Evolutionary conservation across 2,888 invertebrate species (phyloP), one percentile per base, ranked within the genome.

Genomic region (Stenodema calcarata): DNA sequence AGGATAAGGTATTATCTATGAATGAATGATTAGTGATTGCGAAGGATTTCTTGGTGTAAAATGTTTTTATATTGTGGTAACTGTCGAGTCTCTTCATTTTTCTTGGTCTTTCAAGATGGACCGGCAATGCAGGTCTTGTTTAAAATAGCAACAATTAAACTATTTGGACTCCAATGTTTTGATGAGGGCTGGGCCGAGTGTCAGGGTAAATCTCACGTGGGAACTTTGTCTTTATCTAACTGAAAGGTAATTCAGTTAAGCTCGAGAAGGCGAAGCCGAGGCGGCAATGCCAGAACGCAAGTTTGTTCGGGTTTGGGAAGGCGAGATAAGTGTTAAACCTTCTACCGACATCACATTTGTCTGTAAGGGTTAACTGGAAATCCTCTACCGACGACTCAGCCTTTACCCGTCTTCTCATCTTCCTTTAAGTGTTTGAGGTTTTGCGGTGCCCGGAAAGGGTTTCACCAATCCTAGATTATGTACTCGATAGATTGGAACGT

Each of bases 221-320:
- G 78, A 78, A 78, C 41, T 44, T 76, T 78, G 78, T 44, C 78
- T 78, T 30, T 78, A 78, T 78, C 78, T 18, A 41, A 78, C 78
- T 78, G 23, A 78, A 44, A n/a, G n/a, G 78, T 78, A 78, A 78
- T 78, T 78, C 78, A 23, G 44, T 44, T 44, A 78, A 78, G 44
- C 44, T 42, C 41, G 6, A 42, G 42, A 62, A 62, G 54, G 54
- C 76, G 42, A n/a, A 4, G 73, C 11, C 11, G 78, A 23, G 9
- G 3, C 62, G 50, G 41, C 12, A 78, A 44, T 78, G 78, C 27
- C 35, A 73, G 18, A 18, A 18, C 78, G 42, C 23, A 78, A 44
- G 78, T 78, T 78, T 75, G 75, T 75, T 75, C 69, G 75, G 28
- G 35, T 23, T 75, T 9, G 1, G 78, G 44, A 44, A 42, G 78